Base-by-base conservation (phyloP, 2,888 invertebrate species). In the Vandiemenella viatica region DNA sequence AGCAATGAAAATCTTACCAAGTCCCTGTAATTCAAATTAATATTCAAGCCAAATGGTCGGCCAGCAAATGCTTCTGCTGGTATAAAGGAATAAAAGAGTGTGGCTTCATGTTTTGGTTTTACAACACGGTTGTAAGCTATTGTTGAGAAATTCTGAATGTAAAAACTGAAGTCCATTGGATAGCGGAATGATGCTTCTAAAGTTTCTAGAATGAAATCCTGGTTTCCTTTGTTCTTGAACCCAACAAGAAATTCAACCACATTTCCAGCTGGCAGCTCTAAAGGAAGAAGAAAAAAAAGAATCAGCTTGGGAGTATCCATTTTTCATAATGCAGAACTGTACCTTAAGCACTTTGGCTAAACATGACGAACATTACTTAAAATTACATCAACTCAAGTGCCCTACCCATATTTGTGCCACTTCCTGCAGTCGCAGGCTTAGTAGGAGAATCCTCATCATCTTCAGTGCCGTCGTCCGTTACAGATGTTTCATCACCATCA, bases 121-220 rank as follows among this genome's bases (percentile, higher is more conserved):
- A 99, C 90, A 58, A 85, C 76, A 58, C 84, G 80, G 63, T 89
- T 85, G 69, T 87, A 93, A 1, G 81, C 78, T 60, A 91, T 75
- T 0, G 89, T 84, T 0, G 96, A 91, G 71, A 97, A 98, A 71
- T 98, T 99, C 70, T 97, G 96, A 57, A 99, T 93, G 70, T 88
- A 89, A 70, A 91, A 98, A 58, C 84, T 91, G 71, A 91, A 98
- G 69, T 98, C 97, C 85, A 95, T 89, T 7, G 97, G 96, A 65
- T 97, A 98, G 58, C 96, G 83, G 80, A 99, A 96, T 0, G 97
- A 96, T 0, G 96, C 95, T 61, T 97, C 97, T 63, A 97, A 76
- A 5, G 85, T 82, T 64, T 98, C 95, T 18, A 99, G 78, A 19
- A 85, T 68, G 62, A 96, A 95, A 58, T 95, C 91, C 58, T 84